phyloP scores from a whole-genome alignment of 2,797 vertebrate genomes.

The Triplophysa bombifrons region DNA sequence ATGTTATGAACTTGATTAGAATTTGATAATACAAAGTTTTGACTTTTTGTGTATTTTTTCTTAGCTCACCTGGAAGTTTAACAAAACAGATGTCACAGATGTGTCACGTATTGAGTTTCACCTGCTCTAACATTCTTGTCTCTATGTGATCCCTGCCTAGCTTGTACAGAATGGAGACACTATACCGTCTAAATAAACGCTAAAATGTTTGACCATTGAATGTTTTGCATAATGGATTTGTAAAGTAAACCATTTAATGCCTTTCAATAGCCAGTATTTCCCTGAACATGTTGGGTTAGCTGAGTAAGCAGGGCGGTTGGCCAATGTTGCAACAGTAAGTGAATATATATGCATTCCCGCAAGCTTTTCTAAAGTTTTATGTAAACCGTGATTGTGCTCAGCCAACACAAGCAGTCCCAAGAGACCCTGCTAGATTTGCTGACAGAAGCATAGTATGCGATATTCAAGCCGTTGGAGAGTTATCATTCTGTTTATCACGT shows the following conservation, averaged over 20 bases:
- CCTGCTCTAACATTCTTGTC: background rate
- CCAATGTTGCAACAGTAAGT: slow-evolving; percentile 30
- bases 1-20: background rate
- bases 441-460: slow-evolving; percentile 20
- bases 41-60: background rate
- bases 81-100: background rate
- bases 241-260: background rate
- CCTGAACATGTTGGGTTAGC: slow-evolving; percentile 5
- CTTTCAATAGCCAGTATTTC: background rate
- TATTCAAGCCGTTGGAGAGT: slow-evolving; percentile 25
- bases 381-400: slow-evolving; percentile 11
- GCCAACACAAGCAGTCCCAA: slow-evolving; percentile 22
- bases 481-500: slow-evolving; percentile 31
- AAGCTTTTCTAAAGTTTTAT: slow-evolving; percentile 24
- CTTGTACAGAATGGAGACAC: background rate
- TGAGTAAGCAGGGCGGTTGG: slow-evolving; percentile 27
- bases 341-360: slow-evolving; percentile 24
- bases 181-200: background rate
- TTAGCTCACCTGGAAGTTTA: background rate
- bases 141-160: background rate
- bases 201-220: background rate
- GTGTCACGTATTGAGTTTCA: background rate
- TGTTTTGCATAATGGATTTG: background rate
- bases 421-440: slow-evolving; percentile 21
- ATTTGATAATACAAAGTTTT: background rate